Evolutionary conservation across 2,113 vertebrate species (phyloP).

Genomic region (Heterocephalus glaber): DNA sequence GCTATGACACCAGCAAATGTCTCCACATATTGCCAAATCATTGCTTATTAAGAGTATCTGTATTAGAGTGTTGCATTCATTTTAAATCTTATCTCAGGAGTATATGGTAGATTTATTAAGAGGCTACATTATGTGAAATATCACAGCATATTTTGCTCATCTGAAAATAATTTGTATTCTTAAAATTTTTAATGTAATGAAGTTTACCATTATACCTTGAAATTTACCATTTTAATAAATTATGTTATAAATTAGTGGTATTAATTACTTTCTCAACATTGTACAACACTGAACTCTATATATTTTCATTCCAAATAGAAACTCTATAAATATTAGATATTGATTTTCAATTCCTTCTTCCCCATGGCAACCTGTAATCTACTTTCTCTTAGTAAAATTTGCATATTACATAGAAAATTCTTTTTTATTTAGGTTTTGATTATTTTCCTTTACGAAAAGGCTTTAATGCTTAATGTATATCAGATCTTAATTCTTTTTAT

Average conservation of each 20-base stretch:
- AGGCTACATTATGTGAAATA: neutral
- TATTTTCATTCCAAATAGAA: neutral
- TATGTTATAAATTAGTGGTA: neutral
- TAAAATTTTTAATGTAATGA: neutral
- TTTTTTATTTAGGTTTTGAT: neutral
- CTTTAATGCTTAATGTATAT: neutral
- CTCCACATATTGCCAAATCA: neutral
- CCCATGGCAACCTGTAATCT: neutral
- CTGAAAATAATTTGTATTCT: neutral
- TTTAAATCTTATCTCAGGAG: neutral
- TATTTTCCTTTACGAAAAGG: neutral
- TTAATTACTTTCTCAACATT: neutral
- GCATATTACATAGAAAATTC: neutral
- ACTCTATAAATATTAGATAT: neutral
- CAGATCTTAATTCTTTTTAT: neutral
- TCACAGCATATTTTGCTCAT: neutral
- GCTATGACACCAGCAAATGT: neutral
- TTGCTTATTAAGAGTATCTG: neutral
- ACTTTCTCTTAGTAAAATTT: neutral
- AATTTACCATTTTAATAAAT: neutral
- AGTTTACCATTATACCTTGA: neutral
- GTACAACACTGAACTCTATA: neutral
- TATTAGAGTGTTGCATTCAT: neutral
- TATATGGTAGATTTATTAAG: neutral
- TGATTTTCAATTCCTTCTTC: neutral